These are phyloP conservation scores for Ambastaia sidthimunki DNA, from an alignment of 2,797 vertebrate species.

Conservation along the genomic window DNA sequence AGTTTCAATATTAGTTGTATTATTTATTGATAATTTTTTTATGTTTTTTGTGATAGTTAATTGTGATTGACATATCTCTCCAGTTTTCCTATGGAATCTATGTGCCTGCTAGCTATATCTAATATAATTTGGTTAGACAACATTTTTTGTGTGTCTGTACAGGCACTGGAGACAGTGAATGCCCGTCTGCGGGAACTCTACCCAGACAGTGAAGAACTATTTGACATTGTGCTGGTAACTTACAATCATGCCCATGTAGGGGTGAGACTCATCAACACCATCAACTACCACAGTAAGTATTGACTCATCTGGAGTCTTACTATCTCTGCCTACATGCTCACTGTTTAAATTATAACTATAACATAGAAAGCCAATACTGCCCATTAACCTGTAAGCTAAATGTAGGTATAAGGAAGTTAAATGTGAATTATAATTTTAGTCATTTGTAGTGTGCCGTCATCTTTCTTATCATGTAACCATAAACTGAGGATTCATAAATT, in stretches of 20 bases:
- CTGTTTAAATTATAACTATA: background rate
- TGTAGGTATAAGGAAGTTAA: too few relatives aligned
- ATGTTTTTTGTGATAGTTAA: background rate
- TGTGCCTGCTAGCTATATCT: too few relatives aligned
- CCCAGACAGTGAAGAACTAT: slow-evolving; percentile 92
- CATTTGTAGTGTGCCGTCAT: too few relatives aligned
- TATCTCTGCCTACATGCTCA: background rate
- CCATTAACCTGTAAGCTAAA: slow-evolving; percentile 59
- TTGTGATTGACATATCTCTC: too few relatives aligned
- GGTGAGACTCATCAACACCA: slow-evolving; percentile 96
- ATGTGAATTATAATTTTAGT: too few relatives aligned
- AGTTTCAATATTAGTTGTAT: background rate
- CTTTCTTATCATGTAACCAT: too few relatives aligned
- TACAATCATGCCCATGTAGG: slow-evolving; percentile 98
- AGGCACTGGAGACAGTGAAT: slow-evolving; percentile 95
- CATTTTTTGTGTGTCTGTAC: slow-evolving; percentile 28
- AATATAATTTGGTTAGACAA: background rate
- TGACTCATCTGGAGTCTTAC: background rate
- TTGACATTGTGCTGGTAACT: slow-evolving; percentile 95
- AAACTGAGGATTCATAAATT: too few relatives aligned
- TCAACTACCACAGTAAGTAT: slow-evolving; percentile 94
- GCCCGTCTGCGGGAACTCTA: slow-evolving; percentile 85
- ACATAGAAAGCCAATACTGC: background rate
- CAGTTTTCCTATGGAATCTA: too few relatives aligned
- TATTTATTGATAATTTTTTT: background rate